These are phyloP conservation scores for Phoebastria nigripes DNA, from an alignment of 2,797 vertebrate species.

Conservation along the genomic window DNA sequence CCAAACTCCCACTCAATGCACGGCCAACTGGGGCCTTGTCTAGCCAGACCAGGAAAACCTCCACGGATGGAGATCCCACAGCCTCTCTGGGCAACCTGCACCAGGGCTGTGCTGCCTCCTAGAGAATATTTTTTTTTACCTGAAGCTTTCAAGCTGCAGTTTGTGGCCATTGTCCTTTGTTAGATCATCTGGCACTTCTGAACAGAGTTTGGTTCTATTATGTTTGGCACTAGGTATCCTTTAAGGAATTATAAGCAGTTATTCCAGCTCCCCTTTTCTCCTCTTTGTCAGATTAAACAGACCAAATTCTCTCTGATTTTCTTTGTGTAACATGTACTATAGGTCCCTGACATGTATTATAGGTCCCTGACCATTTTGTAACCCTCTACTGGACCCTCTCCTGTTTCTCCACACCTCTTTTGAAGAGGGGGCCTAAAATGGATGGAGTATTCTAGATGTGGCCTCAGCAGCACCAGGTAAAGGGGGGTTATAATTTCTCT, in stretches of 20 bases:
- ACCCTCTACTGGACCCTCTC: not conserved
- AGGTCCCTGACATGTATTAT: not conserved
- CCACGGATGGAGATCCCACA: not conserved
- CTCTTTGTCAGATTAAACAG: not conserved
- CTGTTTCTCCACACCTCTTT: not conserved
- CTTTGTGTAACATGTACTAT: not conserved
- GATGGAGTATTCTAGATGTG: not conserved
- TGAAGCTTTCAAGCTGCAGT: not conserved
- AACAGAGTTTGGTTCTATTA: not conserved
- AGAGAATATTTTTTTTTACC: not conserved
- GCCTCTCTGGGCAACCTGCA: not conserved
- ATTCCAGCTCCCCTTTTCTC: not conserved
- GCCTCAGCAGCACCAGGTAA: not conserved
- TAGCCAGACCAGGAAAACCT: not conserved
- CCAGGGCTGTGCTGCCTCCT: not conserved
- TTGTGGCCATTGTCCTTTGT: not conserved
- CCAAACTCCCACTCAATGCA: not conserved
- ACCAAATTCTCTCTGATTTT: not conserved
- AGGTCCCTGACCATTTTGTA: not conserved
- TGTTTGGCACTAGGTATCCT: not conserved
- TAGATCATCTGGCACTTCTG: not conserved
- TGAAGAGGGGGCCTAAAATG: not conserved
- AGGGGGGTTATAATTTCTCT: not conserved
- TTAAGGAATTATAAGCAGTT: not conserved
- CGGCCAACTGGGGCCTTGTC: not conserved